Base-by-base conservation (phyloP, 2,113 vertebrate genomes). In the Rousettus leschenaultii region DNA sequence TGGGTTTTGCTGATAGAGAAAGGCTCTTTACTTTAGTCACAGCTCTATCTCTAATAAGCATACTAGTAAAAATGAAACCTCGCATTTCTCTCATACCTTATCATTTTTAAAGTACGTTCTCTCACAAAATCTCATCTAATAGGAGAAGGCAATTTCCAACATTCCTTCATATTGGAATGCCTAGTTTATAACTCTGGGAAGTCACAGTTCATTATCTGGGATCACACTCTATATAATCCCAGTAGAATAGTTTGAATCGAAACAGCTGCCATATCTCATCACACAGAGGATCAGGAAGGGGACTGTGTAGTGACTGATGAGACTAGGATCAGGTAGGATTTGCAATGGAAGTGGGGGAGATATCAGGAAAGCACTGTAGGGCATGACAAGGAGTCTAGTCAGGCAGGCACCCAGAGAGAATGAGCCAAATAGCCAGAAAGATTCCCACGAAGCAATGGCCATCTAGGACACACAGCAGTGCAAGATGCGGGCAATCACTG, bases 251-350 rank as follows among this genome's bases (percentile, higher is more conserved):
- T 83, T 33, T 79, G 73, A 96, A 63, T 86, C 55, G 18, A 22
- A 33, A 63, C 95, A 95, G 92, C 95, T 98, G 95, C 94, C 40
- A 0, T 74, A 63, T 57, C 73, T 95, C 22, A 15, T 96, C 96
- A 95, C 33, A 3, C 3, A 12, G 43, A 88, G 53, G 40, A 86
- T 70, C 66, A 80, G 74, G 55, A 84, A 48, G 7, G 55, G 30
- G 13, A 55, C 57, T 51, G 33, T 7, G 7, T 16, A 74, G 63
- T 53, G 74, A 86, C 51, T 19, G 68, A 82, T 24, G 16, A 53
- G 43, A n/a, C 4, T 7, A 7, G 7, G 12, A 66, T 14, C 14
- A 22, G 70, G 84, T 66, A 86, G 63, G 53, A 53, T 57, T 86
- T 79, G 35, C 78, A 48, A 12, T 4, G 24, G 66, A 77, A 33